Conservation (phyloP, 1,140 invertebrate genomes). For the Philotrypesis tridentata region DNA sequence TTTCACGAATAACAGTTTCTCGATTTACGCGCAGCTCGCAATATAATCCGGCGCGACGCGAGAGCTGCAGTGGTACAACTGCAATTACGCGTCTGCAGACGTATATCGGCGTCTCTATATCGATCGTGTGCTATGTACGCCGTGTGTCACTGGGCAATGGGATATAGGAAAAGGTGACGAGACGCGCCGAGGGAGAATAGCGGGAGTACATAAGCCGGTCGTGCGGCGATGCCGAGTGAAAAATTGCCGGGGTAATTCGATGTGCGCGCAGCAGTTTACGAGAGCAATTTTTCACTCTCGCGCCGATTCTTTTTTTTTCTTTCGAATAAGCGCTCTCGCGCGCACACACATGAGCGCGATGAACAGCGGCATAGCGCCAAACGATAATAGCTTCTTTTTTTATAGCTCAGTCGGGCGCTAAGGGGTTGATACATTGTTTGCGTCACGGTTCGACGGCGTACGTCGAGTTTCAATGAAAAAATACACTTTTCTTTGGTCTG, state of each 20-base stretch:
- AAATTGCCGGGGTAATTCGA: constrained; percentile 30
- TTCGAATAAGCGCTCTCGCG: background rate
- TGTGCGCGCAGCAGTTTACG: background rate
- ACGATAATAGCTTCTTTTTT: background rate
- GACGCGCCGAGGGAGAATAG: background rate
- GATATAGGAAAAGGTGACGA: background rate
- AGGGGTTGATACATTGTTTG: background rate
- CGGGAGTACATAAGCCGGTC: background rate
- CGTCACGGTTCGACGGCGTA: no score
- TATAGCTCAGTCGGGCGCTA: background rate
- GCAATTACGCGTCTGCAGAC: no score
- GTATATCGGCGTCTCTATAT: constrained; percentile 14
- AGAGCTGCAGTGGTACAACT: no score
- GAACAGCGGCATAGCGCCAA: background rate
- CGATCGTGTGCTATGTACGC: background rate
- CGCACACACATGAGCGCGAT: background rate
- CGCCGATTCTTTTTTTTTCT: background rate
- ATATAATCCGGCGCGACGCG: no score
- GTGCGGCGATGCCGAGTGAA: constrained; percentile 8
- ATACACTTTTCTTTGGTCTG: no score
- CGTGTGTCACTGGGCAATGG: background rate
- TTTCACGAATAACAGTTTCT: no score
- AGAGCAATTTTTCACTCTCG: background rate
- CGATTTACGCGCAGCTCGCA: no score
- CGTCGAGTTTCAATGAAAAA: no score